phyloP scores from a whole-genome alignment of 2,888 invertebrate genomes.

The Acheta domesticus region DNA sequence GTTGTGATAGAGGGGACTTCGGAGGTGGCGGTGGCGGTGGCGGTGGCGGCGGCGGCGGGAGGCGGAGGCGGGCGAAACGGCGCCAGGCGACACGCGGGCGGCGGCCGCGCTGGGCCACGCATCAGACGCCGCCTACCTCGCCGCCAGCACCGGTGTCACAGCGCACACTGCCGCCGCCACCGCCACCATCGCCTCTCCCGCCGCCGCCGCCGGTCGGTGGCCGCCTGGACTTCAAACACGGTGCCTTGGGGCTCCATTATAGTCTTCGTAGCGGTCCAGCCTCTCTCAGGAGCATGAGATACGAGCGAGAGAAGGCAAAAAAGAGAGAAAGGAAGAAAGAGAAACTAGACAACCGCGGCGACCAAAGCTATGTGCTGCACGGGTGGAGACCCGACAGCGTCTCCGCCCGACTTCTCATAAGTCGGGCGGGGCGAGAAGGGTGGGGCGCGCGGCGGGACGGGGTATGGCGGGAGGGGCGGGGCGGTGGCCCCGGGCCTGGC shows the following conservation, averaged over 20 bases:
- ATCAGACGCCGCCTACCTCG: background rate
- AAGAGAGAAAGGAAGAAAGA: constrained; percentile 21
- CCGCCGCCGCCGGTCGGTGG: background rate
- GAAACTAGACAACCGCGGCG: constrained; percentile 19
- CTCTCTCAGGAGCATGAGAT: background rate
- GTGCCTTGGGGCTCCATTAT: constrained; percentile 18
- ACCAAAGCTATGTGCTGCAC: constrained; percentile 3
- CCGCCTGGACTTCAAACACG: constrained; percentile 18
- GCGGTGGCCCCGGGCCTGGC: background rate
- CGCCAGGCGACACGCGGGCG: background rate
- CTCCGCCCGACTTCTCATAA: background rate
- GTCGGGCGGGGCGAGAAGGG: constrained; percentile 18
- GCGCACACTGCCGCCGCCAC: background rate
- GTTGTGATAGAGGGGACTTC: background rate
- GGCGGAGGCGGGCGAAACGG: background rate
- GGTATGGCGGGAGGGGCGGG: background rate
- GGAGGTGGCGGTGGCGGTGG: background rate
- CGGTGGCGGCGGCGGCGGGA: background rate
- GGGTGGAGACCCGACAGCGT: background rate
- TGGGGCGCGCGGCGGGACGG: constrained; percentile 4
- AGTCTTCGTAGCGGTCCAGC: constrained; percentile 3
- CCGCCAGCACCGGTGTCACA: background rate
- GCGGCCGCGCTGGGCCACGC: background rate
- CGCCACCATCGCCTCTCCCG: background rate
- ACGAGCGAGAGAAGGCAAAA: background rate